phyloP scores from a whole-genome alignment of 1,140 invertebrate species.

The Heliconius nattereri region DNA sequence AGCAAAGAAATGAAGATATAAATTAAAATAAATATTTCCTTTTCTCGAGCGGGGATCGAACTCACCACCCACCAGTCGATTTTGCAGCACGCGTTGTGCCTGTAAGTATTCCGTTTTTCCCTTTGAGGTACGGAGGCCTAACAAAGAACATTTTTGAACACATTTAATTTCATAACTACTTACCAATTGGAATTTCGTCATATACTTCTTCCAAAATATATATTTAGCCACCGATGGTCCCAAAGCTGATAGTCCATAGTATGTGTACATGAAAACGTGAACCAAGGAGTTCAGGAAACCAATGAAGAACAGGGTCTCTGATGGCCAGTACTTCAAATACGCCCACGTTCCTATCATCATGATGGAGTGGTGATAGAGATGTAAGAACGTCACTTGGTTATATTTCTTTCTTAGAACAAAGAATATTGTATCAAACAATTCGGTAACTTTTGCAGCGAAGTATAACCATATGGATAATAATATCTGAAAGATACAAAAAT shows the following conservation, averaged over 20 bases:
- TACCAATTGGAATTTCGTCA: conserved; percentile 95
- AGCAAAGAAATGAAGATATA: too few relatives aligned
- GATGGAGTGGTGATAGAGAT: conserved; percentile 96
- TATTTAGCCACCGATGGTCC: conserved; percentile 94
- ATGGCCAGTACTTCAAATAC: conserved; percentile 80
- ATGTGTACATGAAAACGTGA: conserved; percentile 96
- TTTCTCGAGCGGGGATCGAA: too few relatives aligned
- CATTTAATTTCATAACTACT: neutral
- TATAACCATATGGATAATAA: conserved; percentile 61
- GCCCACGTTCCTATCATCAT: conserved; percentile 97
- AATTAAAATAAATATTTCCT: too few relatives aligned
- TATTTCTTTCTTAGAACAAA: conserved; percentile 95
- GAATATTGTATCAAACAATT: conserved; percentile 91
- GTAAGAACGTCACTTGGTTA: conserved; percentile 94
- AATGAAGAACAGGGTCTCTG: conserved; percentile 89
- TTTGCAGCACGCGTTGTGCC: too few relatives aligned
- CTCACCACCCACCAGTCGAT: too few relatives aligned
- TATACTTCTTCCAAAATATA: conserved; percentile 97
- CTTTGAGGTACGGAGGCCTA: too few relatives aligned
- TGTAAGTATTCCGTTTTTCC: too few relatives aligned
- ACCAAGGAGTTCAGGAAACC: conserved; percentile 96
- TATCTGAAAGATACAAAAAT: conserved; percentile 51
- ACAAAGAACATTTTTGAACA: neutral
- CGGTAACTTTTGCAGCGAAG: conserved; percentile 62
- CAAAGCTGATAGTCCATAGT: conserved; percentile 94